Conservation (phyloP, 2,113 vertebrate genomes). For the Gobiocypris rarus region DNA sequence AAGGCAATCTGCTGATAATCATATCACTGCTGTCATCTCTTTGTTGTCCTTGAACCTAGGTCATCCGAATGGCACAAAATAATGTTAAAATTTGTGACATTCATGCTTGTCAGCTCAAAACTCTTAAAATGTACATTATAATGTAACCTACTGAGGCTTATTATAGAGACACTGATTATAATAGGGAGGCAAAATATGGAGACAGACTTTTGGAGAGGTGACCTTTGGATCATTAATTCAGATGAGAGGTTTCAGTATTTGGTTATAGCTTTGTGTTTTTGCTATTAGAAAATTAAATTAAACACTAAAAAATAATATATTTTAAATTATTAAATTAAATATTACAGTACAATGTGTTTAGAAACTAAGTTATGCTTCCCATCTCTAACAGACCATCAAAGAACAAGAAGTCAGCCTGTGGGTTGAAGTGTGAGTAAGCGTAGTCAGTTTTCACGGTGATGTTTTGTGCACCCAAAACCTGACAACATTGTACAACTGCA, state of each 20-base stretch:
- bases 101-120: neutral
- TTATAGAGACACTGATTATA: conserved; percentile 54
- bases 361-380: conserved; percentile 3
- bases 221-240: neutral
- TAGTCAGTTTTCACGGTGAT: conserved; percentile 13
- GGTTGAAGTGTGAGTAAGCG: conserved; percentile 27
- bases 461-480: conserved; percentile 6
- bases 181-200: neutral
- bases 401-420: neutral
- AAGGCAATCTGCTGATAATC: conserved; percentile 12
- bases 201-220: neutral
- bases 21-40: conserved; percentile 34
- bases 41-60: neutral
- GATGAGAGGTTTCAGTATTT: too few relatives aligned
- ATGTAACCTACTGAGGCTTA: conserved; percentile 33
- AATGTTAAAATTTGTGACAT: neutral
- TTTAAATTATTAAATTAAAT: too few relatives aligned
- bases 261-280: too few relatives aligned
- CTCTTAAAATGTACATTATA: conserved; percentile 32
- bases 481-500: conserved; percentile 18
- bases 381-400: neutral
- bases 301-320: too few relatives aligned
- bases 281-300: too few relatives aligned
- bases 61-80: neutral
- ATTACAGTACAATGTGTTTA: neutral